Evolutionary conservation across 2,888 invertebrate genomes (phyloP), one percentile per base, ranked within the genome.

Genomic region (Drosophila antonietae): DNA sequence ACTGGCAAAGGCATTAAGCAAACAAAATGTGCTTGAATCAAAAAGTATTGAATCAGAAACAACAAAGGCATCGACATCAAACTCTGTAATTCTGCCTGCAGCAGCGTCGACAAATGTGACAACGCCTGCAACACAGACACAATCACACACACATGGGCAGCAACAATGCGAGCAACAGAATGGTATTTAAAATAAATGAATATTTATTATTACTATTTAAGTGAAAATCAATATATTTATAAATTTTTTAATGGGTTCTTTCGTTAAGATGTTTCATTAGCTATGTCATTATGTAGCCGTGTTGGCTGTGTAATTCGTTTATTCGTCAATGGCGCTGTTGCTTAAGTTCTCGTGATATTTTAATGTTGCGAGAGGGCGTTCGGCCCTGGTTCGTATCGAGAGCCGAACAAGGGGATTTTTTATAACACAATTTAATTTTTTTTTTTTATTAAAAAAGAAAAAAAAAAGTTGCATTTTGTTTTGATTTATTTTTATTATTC

Each of bases 1-100:
- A 68, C 83, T 93, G 41, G 91, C 91, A 14, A 90, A 90, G 61
- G 92, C 89, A 4, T 68, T 92, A 1, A 88, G 85, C 39, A 92
- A 80, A 52, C 88, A 87, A 47, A 82, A 82, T 41, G 33, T 55
- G 41, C 31, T 9, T 49, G 51, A 51, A n/a, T 23, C 43, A 41
- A 56, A 72, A 59, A 33, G 59, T 49, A 68, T 62, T 73, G 68
- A 57, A 75, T 60, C 63, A 80, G 67, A 41, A 28, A 28, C 65
- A 41, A 59, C 60, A 28, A 28, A 55, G 39, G 60, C 47, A 12
- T n/a, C 53, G 33, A 7, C 53, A 59, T 44, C 43, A n/a, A 33
- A 33, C 0, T 51, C 57, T 8, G 18, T 33, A 23, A 10, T 65
- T 28, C 33, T 41, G 6, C 20, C 63, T n/a, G 10, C 47, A 28